Percentiles rank a stretch among this genome's conserved stretches.
Conservation (phyloP, 1,140 invertebrate genomes). For the Brachionus sp. region DNA sequence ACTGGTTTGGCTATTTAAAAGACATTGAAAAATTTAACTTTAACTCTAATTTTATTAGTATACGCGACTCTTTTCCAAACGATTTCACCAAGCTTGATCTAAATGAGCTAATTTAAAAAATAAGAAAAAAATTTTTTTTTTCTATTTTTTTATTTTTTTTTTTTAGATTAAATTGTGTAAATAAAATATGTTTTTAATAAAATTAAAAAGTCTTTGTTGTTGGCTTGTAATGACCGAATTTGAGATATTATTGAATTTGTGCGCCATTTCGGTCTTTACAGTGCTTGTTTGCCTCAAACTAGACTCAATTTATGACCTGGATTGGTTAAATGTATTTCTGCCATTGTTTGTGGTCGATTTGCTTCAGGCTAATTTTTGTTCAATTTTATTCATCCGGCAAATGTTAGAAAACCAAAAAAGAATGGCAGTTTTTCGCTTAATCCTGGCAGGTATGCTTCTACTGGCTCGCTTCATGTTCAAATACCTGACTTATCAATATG, state of each 20-base stretch:
- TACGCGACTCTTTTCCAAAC: not conserved
- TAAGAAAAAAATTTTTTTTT: not conserved
- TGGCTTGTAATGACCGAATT: slow-evolving; percentile 45
- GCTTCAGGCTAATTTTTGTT: slow-evolving; percentile 32
- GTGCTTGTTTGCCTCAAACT: slow-evolving; percentile 13
- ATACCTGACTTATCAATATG: not conserved
- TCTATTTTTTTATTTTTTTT: not conserved
- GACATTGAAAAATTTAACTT: slow-evolving; percentile 61
- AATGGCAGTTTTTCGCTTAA: not conserved
- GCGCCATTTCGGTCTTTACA: not conserved
- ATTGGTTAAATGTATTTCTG: slow-evolving; percentile 35
- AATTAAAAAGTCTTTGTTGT: slow-evolving; percentile 33
- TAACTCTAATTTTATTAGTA: not conserved
- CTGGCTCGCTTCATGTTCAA: slow-evolving; percentile 10
- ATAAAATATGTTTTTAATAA: slow-evolving; percentile 43
- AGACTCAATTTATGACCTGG: not conserved
- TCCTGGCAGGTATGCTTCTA: not conserved
- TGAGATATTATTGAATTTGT: slow-evolving; percentile 23
- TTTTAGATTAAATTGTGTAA: slow-evolving; percentile 15
- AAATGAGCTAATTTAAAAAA: not conserved
- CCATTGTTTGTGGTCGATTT: slow-evolving; percentile 40
- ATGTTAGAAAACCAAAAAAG: not conserved
- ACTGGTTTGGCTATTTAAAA: slow-evolving; percentile 88
- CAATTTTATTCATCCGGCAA: slow-evolving; percentile 36
- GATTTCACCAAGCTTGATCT: not conserved